Evolutionary conservation across 1,140 invertebrate genomes (phyloP), one percentile per base, ranked within the genome.

Genomic region (Heterodera carotae): DNA sequence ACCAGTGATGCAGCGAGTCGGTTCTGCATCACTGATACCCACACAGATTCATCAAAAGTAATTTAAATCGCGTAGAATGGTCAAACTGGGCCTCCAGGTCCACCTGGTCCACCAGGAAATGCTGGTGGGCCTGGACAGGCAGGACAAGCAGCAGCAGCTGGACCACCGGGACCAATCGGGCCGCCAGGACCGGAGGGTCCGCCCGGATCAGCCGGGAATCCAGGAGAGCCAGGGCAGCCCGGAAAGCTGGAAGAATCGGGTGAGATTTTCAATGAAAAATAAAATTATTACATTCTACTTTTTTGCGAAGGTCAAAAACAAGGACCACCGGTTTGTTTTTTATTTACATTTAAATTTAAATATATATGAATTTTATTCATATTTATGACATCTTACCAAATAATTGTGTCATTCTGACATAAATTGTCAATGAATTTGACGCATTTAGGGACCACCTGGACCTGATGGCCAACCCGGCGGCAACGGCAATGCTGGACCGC

Each of bases 11-110:
- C n/a, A n/a, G n/a, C n/a, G n/a, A n/a, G n/a, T n/a, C n/a, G n/a
- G n/a, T n/a, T n/a, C n/a, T n/a, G n/a, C n/a, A n/a, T n/a, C n/a
- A n/a, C n/a, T n/a, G n/a, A n/a, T n/a, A n/a, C n/a, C n/a, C n/a
- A n/a, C n/a, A n/a, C n/a, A n/a, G n/a, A n/a, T n/a, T n/a, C n/a
- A n/a, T 62, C n/a, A 4, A 39, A n/a, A 10, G 39, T 6, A 6
- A 33, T 22, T n/a, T 71, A 8, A 36, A 48, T 67, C 66, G 5
- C n/a, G 39, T 33, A 82, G 36, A 72, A 84, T 36, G 60, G 76
- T 39, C 59, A 74, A 36, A 31, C 70, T 25, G 83, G 69, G 2
- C 79, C 76, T 68, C 81, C 71, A 68, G 81, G 76, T 27, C 48
- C 22, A 3, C 48, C 48, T 56, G 48, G 48, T 56, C 48, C 48